phyloP scores from a whole-genome alignment of 2,797 vertebrate genomes.

The Protosalanx chinensis region DNA sequence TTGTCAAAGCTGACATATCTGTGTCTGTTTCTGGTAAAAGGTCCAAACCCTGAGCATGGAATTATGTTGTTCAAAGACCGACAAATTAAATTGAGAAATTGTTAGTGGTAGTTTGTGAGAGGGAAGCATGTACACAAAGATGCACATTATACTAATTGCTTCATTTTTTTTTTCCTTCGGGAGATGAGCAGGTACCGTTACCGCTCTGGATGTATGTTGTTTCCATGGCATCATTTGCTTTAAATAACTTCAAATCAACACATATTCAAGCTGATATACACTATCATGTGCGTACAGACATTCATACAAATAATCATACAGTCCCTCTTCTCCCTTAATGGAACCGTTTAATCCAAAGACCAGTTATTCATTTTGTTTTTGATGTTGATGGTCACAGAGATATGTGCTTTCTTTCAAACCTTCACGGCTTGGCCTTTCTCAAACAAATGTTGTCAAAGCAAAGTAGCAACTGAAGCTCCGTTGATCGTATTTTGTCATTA shows the following conservation, averaged over 20 bases:
- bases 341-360: background rate
- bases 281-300: too few relatives aligned
- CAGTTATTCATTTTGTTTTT: constrained; percentile 7
- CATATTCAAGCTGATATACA: too few relatives aligned
- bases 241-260: too few relatives aligned
- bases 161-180: too few relatives aligned
- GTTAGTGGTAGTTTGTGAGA: too few relatives aligned
- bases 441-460: constrained; percentile 24
- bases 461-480: background rate
- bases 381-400: constrained; percentile 10
- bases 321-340: background rate
- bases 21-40: background rate
- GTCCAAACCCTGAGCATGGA: background rate
- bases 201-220: background rate
- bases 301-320: constrained; percentile 4
- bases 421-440: constrained; percentile 5
- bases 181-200: background rate
- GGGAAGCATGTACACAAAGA: too few relatives aligned
- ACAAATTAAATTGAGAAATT: too few relatives aligned
- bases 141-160: too few relatives aligned
- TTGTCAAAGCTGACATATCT: background rate
- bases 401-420: constrained; percentile 12
- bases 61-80: background rate
- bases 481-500: constrained; percentile 2
- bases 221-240: background rate